Evolutionary conservation across 2,888 invertebrate species (phyloP).

Genomic region (Epsilonema sp.): DNA sequence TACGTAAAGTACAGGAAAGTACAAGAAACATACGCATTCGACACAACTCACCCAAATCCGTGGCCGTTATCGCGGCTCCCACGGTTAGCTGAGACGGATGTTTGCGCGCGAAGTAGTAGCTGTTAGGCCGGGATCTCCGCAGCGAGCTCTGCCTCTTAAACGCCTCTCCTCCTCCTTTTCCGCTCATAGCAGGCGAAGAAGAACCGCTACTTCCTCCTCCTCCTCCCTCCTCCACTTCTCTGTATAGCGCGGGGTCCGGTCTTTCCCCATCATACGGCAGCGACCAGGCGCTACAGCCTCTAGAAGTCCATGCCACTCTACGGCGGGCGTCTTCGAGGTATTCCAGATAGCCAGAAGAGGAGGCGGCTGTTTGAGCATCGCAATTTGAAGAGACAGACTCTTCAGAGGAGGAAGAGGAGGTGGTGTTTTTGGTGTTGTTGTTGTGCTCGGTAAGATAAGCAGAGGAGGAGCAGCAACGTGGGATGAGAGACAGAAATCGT

Average conservation of each 20-base stretch:
- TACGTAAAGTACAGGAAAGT: too few relatives aligned
- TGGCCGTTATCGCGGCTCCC: too few relatives aligned
- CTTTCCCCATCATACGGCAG: slow-evolving; percentile 8
- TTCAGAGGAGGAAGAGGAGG: too few relatives aligned
- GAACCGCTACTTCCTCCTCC: slow-evolving; percentile 9
- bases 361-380: too few relatives aligned
- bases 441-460: too few relatives aligned
- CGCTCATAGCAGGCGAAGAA: slow-evolving; percentile 11
- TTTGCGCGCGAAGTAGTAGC: slow-evolving; percentile 15
- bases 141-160: neutral
- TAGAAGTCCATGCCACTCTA: neutral
- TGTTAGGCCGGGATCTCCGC: slow-evolving; percentile 7
- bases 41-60: too few relatives aligned
- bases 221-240: neutral
- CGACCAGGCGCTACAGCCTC: slow-evolving; percentile 3
- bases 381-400: too few relatives aligned
- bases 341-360: neutral
- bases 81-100: slow-evolving; percentile 1
- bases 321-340: slow-evolving; percentile 5
- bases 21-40: too few relatives aligned
- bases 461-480: slow-evolving; percentile 34
- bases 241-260: slow-evolving; percentile 8
- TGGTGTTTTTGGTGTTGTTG: too few relatives aligned
- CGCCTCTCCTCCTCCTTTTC: too few relatives aligned
- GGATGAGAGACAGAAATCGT: slow-evolving; percentile 51